Conservation (phyloP, 2,888 invertebrate species). For the Cosmia pyralina region DNA sequence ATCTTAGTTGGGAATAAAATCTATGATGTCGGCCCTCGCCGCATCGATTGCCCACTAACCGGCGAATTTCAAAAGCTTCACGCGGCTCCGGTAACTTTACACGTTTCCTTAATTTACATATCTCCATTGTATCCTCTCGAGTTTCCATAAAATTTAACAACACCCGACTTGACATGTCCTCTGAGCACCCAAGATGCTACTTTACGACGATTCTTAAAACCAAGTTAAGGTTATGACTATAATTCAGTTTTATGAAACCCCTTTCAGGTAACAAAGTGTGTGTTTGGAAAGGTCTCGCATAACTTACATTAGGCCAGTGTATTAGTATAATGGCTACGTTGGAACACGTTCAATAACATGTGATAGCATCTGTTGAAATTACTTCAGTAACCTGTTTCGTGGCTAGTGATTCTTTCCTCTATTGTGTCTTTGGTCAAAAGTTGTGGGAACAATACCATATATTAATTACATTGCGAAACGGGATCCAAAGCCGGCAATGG, state of each 20-base stretch:
- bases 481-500: not conserved
- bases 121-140: slow-evolving; percentile 83
- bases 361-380: slow-evolving; percentile 52
- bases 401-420: slow-evolving; percentile 74
- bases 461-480: slow-evolving; percentile 32
- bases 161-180: slow-evolving; percentile 85
- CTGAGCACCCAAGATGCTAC: slow-evolving; percentile 84
- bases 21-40: slow-evolving; percentile 64
- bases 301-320: slow-evolving; percentile 75
- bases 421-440: slow-evolving; percentile 67
- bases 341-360: slow-evolving; percentile 43
- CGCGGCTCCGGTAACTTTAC: slow-evolving; percentile 69
- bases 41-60: slow-evolving; percentile 67
- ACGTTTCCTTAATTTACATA: slow-evolving; percentile 84
- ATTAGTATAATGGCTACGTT: slow-evolving; percentile 53
- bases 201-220: slow-evolving; percentile 87
- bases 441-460: slow-evolving; percentile 56
- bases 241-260: slow-evolving; percentile 89
- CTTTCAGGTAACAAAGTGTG: slow-evolving; percentile 88
- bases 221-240: slow-evolving; percentile 88
- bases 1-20: slow-evolving; percentile 71
- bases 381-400: slow-evolving; percentile 48
- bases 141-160: slow-evolving; percentile 88
- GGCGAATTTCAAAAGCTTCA: slow-evolving; percentile 73
- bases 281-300: slow-evolving; percentile 84